Conservation (phyloP, 2,797 vertebrate species). For the Enteromius mattozi region DNA sequence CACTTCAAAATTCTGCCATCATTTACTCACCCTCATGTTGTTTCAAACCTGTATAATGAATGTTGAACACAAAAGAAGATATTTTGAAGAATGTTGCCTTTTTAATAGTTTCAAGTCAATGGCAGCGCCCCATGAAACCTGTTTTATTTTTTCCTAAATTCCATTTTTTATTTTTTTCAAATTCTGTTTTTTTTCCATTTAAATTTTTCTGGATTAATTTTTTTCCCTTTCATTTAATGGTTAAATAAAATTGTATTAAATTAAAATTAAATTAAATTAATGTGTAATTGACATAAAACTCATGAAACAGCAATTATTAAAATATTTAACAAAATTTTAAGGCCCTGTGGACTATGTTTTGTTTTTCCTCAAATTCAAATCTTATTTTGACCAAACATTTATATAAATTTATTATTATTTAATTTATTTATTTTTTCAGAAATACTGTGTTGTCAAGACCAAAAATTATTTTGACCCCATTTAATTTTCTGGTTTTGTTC, state of each 20-base stretch:
- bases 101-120: not conserved
- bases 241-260: no score
- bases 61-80: not conserved
- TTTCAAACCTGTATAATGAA: not conserved
- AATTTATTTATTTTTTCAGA: no score
- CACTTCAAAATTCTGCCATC: not conserved
- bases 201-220: not conserved
- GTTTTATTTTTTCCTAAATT: not conserved
- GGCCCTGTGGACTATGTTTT: no score
- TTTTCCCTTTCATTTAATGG: not conserved
- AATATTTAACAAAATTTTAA: no score
- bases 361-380: no score
- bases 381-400: no score
- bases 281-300: not conserved
- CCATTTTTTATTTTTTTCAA: no score
- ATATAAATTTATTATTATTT: no score
- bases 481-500: not conserved
- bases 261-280: no score
- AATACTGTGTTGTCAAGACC: no score
- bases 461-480: not conserved
- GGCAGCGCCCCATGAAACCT: not conserved
- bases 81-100: not conserved
- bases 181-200: no score
- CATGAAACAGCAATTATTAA: not conserved
- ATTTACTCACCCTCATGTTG: not conserved